A percentile compares a stretch with the other conserved stretches of the same genome.
phyloP scores from a whole-genome alignment of 2,797 vertebrate species.

The Hypotaenidia philippensis region DNA sequence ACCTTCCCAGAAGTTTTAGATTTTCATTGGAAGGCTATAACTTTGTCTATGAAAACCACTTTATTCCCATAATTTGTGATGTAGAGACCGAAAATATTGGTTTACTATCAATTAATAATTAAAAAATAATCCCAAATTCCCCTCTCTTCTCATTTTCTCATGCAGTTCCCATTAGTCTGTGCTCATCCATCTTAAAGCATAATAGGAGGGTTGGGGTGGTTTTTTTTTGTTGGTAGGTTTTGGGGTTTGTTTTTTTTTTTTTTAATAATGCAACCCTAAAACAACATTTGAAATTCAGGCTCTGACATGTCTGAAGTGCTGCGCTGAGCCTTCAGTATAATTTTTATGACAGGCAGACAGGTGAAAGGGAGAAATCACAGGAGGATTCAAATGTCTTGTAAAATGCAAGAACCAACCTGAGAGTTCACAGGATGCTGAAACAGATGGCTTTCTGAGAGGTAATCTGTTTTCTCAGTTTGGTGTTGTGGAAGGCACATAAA shows the following conservation, averaged over 20 bases:
- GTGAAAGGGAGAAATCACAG: conserved; percentile 39
- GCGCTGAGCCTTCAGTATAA: background rate
- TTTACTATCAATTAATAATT: background rate
- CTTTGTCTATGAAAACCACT: background rate
- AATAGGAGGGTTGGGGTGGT: background rate
- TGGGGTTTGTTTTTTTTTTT: background rate
- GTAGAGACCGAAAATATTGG: background rate
- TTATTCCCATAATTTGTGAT: background rate
- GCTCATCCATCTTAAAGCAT: background rate
- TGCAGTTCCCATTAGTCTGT: background rate
- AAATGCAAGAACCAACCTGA: conserved; percentile 26
- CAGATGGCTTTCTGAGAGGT: conserved; percentile 62
- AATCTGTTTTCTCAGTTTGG: conserved; percentile 64
- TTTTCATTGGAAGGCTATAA: background rate
- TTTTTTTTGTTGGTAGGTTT: background rate
- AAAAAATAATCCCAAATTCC: background rate
- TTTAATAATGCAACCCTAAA: background rate
- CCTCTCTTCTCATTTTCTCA: background rate
- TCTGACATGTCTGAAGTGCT: background rate
- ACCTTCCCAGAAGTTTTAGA: background rate
- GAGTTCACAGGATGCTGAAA: conserved; percentile 30
- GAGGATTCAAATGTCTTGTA: conserved; percentile 31
- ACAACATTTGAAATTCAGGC: background rate
- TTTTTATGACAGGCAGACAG: conserved; percentile 15
- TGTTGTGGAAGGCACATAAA: conserved; percentile 42